Evolutionary conservation across 2,888 invertebrate genomes (phyloP).

Genomic region (Saturnia pavonia): DNA sequence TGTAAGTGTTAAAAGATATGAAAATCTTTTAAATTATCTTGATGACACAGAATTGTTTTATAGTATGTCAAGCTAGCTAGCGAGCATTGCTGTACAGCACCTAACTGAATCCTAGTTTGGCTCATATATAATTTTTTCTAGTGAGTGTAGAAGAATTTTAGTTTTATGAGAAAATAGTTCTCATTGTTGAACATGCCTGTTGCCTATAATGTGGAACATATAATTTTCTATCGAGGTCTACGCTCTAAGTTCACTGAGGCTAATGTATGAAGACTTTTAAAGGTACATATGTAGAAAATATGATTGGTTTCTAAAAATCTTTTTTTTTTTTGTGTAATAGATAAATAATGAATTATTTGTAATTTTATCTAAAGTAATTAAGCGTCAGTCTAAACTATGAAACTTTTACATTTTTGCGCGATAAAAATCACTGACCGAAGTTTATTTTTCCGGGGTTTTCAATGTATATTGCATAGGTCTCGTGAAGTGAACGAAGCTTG

Average conservation of each 20-base stretch:
- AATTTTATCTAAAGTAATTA: neutral
- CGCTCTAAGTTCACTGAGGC: no score
- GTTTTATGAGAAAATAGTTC: no score
- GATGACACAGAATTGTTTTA: no score
- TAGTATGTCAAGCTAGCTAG: no score
- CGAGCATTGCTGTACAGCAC: neutral
- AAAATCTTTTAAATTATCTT: no score
- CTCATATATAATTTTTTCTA: no score
- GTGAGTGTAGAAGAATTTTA: no score
- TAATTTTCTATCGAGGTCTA: no score
- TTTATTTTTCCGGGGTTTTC: constrained; percentile 48
- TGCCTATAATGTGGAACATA: no score
- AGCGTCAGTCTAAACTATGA: constrained; percentile 4
- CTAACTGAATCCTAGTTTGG: neutral
- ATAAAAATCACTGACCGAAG: constrained; percentile 16
- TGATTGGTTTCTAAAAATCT: neutral
- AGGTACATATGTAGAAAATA: neutral
- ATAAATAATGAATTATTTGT: neutral
- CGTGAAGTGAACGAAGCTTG: constrained; percentile 46
- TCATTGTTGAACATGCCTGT: no score
- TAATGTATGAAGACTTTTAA: neutral
- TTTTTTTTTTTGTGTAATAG: neutral
- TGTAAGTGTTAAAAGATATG: no score
- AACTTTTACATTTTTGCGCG: constrained; percentile 17
- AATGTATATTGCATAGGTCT: constrained; percentile 60